Evolutionary conservation across 2,888 invertebrate species (phyloP), one percentile per base, ranked within the genome.

Genomic region (Cabera pusaria): DNA sequence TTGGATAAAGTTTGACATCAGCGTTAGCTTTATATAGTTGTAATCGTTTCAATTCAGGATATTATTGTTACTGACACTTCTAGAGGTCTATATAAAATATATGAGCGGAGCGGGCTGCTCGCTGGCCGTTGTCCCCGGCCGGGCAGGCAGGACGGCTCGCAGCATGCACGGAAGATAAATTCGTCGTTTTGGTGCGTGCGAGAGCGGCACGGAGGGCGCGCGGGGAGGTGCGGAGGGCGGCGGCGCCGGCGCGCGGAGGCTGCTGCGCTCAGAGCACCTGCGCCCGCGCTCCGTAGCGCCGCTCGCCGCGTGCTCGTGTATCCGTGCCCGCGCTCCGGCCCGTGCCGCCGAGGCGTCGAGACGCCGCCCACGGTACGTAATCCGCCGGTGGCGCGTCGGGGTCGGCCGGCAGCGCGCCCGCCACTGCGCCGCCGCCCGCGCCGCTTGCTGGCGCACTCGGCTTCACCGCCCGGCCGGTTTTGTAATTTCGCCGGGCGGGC

Each of bases 251-350:
- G 89, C 85, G 86, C 87, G 85, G 88, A 82, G 87, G 88, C 87
- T 90, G 91, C 90, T 86, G 91, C 91, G 91, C 91, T 91, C 92
- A 91, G 92, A 92, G 92, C 92, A 92, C 92, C 91, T 91, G 91
- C 91, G 91, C 90, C 91, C 88, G 87, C 88, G 89, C 79, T 87
- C 90, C 79, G 90, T 78, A 82, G 89, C 90, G 81, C 90, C 90
- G 81, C 83, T 85, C 81, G 84, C 80, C 76, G 87, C 73, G 82
- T 81, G 86, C 78, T 82, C 82, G 70, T 64, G 69, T 71, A 58
- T 76, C 84, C 85, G 81, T 85, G 80, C 77, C 78, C 80, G 78
- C 66, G 52, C 41, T 18, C 65, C 62, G 68, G 72, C 65, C 72
- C 74, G 76, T 73, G 75, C 72, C 76, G 71, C 53, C 56, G 38